Evolutionary conservation across 2,797 vertebrate genomes (phyloP), one percentile per base, ranked within the genome.

Genomic region (Florisuga fusca): DNA sequence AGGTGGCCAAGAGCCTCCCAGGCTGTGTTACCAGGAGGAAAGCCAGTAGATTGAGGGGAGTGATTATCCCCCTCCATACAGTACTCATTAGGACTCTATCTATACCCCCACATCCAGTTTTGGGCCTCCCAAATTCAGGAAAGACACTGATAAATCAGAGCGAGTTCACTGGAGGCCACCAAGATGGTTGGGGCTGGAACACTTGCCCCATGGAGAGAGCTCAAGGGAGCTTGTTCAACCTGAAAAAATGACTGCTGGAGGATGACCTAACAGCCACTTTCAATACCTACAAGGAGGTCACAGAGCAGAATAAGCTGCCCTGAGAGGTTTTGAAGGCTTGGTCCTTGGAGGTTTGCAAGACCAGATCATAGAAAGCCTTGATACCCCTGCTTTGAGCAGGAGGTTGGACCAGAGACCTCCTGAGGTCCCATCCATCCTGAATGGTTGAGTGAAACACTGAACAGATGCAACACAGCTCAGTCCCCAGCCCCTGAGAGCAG

Each of bases 401-500:
- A 66, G 34, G 8, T 11, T 27, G 61, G 12, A 68, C 7, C 61
- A 54, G 57, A 69, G 21, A 21, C 26, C 55, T 69, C 22, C 38
- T 1, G 19, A 57, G 41, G 6, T 64, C 50, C 7, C 13, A 33
- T n/a, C 41, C 31, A 15, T 4, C 18, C 14, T 3, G 25, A 85
- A 22, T 0, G 3, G 57, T 10, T 20, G 14, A 1, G 8, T 0
- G 3, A 53, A 66, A 27, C 12, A 7, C 43, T 1, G 15, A 57
- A 29, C 6, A 31, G 13, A 50, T 5, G 5, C 48, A 25, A 20
- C 1, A 0, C 0, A 19, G 8, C 33, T 29, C 57, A 20, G 23
- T 18, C 21, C 36, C 36, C 4, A 55, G 8, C 6, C 41, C 3
- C 33, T 0, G 3, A 4, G 25, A 67, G 13, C 1, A 6, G 45